These are phyloP conservation scores for Pseudotriccus pelzelni DNA, from an alignment of 2,797 vertebrate species.

Conservation along the genomic window DNA sequence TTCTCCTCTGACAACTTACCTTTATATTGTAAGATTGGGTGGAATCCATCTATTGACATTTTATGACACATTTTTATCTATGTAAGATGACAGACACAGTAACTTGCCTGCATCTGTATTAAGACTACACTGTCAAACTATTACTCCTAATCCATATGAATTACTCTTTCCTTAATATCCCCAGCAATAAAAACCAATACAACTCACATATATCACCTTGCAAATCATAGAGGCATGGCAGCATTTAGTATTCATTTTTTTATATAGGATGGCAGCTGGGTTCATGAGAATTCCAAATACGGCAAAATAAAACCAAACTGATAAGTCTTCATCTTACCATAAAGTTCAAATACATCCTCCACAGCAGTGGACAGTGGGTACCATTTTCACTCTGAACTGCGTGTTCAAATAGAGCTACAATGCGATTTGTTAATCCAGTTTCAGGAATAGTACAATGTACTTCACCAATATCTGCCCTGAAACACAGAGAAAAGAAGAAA, in stretches of 20 bases:
- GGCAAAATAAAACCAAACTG: not conserved
- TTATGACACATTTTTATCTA: not conserved
- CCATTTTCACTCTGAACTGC: constrained; percentile 82
- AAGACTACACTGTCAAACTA: not conserved
- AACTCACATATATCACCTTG: not conserved
- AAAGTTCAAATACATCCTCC: constrained; percentile 94
- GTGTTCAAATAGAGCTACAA: constrained; percentile 87
- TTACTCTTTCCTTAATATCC: not conserved
- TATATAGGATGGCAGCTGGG: not conserved
- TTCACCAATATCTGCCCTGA: constrained; percentile 71
- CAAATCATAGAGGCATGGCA: not conserved
- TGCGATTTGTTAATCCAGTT: constrained; percentile 89
- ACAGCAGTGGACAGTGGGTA: constrained; percentile 87
- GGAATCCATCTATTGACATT: not conserved
- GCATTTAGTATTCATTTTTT: not conserved
- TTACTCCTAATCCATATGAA: not conserved
- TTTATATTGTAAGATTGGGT: not conserved
- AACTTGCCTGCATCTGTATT: not conserved
- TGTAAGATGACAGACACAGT: not conserved
- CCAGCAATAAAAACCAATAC: not conserved
- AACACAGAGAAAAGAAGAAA: constrained; percentile 33
- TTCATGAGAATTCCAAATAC: not conserved
- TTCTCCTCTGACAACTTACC: not conserved
- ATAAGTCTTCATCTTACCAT: constrained; percentile 78
- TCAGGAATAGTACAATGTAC: constrained; percentile 82